phyloP scores from a whole-genome alignment of 2,797 vertebrate species.

The Anas flavirostris region DNA sequence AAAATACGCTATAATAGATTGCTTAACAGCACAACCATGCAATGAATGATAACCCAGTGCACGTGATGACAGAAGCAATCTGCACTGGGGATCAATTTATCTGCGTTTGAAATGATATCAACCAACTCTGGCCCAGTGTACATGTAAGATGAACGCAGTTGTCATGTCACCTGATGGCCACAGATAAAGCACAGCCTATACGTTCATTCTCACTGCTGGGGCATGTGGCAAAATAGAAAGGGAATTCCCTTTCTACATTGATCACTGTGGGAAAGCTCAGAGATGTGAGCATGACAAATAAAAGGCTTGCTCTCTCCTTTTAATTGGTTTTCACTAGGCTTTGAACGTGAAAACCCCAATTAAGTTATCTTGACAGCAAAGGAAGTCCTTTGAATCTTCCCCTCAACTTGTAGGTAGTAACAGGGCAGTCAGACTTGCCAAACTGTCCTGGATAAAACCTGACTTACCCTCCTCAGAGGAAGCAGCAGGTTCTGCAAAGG shows the following conservation, averaged over 20 bases:
- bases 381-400: too few relatives aligned
- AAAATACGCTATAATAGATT: rapidly evolving
- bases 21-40: rapidly evolving
- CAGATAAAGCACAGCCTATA: rapidly evolving
- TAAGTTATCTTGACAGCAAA: too few relatives aligned
- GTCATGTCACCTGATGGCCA: rapidly evolving
- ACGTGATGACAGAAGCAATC: rapidly evolving
- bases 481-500: not conserved
- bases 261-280: rapidly evolving
- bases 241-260: too few relatives aligned
- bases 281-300: rapidly evolving
- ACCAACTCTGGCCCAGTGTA: rapidly evolving
- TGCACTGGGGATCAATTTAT: rapidly evolving
- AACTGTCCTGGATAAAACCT: not conserved
- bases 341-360: not conserved
- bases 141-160: rapidly evolving
- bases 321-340: rapidly evolving
- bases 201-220: rapidly evolving
- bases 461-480: not conserved
- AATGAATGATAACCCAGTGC: rapidly evolving
- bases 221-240: rapidly evolving
- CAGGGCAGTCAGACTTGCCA: rapidly evolving
- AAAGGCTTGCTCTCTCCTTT: rapidly evolving
- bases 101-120: rapidly evolving
- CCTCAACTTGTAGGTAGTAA: rapidly evolving